These are phyloP conservation scores for Hiodon tergisus DNA, from an alignment of 2,113 vertebrate species.

Conservation along the genomic window DNA sequence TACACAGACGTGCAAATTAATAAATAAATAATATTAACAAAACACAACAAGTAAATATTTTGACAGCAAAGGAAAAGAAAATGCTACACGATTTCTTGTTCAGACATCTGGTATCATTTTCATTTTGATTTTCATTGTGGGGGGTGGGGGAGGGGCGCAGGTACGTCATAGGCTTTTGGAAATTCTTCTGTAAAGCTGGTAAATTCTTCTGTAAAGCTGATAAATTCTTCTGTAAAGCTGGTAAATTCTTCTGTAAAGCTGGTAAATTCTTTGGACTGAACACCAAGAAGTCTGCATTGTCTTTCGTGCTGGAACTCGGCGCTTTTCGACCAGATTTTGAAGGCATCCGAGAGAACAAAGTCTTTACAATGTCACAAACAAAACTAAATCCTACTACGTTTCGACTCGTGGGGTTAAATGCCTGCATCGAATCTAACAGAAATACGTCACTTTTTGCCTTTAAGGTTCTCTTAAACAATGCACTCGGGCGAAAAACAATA, in stretches of 20 bases:
- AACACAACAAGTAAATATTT: conserved; percentile 28
- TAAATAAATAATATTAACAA: conserved; percentile 29
- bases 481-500: conserved; percentile 15
- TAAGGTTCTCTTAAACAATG: not conserved
- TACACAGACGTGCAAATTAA: conserved; percentile 26
- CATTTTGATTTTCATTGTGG: conserved; percentile 20
- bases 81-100: conserved; percentile 9
- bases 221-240: not conserved
- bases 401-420: not conserved
- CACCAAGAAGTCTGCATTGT: too few relatives aligned
- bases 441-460: not conserved
- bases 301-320: too few relatives aligned
- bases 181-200: not conserved
- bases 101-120: conserved; percentile 23
- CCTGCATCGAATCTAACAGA: not conserved
- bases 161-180: not conserved
- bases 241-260: not conserved
- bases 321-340: not conserved
- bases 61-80: conserved; percentile 25
- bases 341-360: not conserved
- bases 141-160: not conserved
- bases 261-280: not conserved
- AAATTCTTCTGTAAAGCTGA: too few relatives aligned
- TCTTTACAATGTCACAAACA: not conserved
- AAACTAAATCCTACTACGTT: not conserved